Evolutionary conservation across 2,113 vertebrate species (phyloP).

Genomic region (Mixornis gularis): DNA sequence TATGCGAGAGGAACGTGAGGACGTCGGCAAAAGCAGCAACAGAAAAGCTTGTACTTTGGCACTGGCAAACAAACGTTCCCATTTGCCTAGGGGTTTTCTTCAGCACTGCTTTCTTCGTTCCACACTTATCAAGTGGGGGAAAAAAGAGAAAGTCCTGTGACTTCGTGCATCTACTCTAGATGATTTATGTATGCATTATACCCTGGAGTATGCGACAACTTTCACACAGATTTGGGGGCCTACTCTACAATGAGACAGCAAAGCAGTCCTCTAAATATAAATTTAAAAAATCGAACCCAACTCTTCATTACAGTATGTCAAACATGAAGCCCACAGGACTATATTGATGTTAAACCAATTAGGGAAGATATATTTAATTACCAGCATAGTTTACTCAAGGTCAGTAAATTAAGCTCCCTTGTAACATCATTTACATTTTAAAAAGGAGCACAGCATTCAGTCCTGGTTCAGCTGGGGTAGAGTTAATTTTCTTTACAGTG

Average conservation of each 20-base stretch:
- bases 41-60: not conserved
- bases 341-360: not conserved
- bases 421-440: not conserved
- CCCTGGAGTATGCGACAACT: not conserved
- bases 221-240: not conserved
- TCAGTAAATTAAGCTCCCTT: not conserved
- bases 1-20: fast-evolving
- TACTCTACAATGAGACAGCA: not conserved
- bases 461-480: not conserved
- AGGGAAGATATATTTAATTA: not conserved
- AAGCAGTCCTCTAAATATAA: not conserved
- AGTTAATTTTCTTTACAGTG: not conserved
- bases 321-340: not conserved
- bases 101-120: not conserved
- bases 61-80: fast-evolving
- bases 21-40: not conserved
- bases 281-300: fast-evolving
- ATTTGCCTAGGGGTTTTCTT: not conserved
- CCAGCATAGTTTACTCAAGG: not conserved
- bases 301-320: not conserved
- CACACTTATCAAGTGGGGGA: not conserved
- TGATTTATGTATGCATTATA: not conserved
- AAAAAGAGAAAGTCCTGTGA: not conserved
- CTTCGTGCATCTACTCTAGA: not conserved
- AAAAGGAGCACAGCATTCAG: not conserved